These are phyloP conservation scores for Prinia subflava DNA, from an alignment of 2,113 vertebrate genomes.

Conservation along the genomic window DNA sequence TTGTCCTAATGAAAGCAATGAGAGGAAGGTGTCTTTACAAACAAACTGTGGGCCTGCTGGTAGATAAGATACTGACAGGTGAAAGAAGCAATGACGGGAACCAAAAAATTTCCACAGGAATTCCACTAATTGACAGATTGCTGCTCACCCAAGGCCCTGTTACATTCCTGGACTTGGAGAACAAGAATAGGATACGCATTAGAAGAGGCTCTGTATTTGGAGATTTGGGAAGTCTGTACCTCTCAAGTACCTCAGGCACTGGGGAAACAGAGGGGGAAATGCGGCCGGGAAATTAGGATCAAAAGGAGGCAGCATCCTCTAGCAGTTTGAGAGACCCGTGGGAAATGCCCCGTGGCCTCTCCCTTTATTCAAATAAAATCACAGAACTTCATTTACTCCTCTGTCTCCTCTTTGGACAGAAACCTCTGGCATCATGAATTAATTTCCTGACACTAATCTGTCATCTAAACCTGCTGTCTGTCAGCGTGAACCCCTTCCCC, in stretches of 20 bases:
- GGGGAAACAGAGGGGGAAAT: neutral
- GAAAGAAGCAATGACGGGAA: neutral
- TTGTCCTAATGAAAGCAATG: neutral
- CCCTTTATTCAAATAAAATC: neutral
- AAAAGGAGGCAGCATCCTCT: neutral
- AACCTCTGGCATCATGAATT: neutral
- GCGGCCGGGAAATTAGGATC: accelerated
- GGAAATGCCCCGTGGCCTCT: neutral
- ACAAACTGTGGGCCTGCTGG: neutral
- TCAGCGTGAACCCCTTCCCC: neutral
- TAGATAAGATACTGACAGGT: too few relatives aligned
- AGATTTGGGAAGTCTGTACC: accelerated
- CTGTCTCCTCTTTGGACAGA: neutral
- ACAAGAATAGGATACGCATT: neutral
- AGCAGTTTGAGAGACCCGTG: neutral
- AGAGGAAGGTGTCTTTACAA: neutral
- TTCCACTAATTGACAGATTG: neutral
- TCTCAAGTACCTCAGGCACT: neutral
- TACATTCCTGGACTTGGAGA: neutral
- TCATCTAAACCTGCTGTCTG: neutral
- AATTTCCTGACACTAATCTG: neutral
- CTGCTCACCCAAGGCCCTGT: neutral
- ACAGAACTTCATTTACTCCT: neutral
- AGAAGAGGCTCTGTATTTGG: neutral
- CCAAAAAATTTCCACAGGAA: neutral